These are phyloP conservation scores for Oncorhynchus mykiss DNA, from an alignment of 2,113 vertebrate genomes.

Conservation along the genomic window DNA sequence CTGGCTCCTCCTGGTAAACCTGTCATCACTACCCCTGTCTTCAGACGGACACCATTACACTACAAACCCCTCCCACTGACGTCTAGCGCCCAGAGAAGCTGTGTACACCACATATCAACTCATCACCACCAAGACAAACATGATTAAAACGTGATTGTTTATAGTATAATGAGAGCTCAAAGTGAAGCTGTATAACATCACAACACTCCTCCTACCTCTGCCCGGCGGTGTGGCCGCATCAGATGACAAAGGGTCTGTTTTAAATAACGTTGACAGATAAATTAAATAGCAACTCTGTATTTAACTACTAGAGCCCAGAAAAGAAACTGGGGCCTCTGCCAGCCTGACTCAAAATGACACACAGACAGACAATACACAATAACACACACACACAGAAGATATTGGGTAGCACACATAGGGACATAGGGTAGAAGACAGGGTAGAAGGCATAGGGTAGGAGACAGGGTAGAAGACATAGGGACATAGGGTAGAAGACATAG, in stretches of 20 bases:
- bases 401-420: no score
- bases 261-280: constrained; percentile 31
- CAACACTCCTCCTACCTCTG: background rate
- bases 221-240: constrained; percentile 24
- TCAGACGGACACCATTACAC: background rate
- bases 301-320: constrained; percentile 35
- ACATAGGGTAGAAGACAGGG: no score
- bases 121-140: constrained; percentile 31
- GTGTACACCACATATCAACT: constrained; percentile 5
- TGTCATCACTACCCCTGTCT: no score
- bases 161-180: constrained; percentile 6
- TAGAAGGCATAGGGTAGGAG: no score
- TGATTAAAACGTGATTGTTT: constrained; percentile 11
- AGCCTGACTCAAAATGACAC: background rate
- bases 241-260: constrained; percentile 34
- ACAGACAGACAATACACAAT: background rate
- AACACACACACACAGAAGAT: background rate
- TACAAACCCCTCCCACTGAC: background rate
- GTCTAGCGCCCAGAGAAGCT: background rate
- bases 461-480: no score
- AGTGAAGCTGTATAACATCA: background rate
- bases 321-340: constrained; percentile 3
- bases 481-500: no score
- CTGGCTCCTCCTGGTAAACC: no score
- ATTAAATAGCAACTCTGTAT: constrained; percentile 25